Conservation (phyloP, 2,113 vertebrate genomes). For the Chiloscyllium plagiosum region DNA sequence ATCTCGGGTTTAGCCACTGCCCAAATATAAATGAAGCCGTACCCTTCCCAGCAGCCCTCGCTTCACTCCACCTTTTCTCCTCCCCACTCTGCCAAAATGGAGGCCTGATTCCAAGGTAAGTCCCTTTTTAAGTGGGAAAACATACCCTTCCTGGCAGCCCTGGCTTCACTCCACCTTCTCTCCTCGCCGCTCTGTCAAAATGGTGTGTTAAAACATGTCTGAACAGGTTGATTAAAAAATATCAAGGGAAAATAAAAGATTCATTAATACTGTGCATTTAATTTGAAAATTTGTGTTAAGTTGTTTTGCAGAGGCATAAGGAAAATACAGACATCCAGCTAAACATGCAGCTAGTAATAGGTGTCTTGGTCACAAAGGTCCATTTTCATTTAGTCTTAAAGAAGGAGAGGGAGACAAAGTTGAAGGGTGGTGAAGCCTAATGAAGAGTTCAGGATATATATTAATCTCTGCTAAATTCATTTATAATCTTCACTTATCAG, state of each 20-base stretch:
- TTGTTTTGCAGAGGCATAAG: not conserved
- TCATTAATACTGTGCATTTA: not conserved
- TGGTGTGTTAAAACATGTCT: no score
- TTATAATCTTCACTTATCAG: not conserved
- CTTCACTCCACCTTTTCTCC: no score
- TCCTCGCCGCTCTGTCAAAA: no score
- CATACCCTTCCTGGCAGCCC: no score
- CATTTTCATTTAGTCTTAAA: not conserved
- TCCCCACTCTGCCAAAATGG: no score
- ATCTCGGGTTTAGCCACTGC: no score
- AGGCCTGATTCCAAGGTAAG: no score
- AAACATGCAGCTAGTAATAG: not conserved
- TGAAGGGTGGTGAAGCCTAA: not conserved
- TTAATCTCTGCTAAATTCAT: not conserved
- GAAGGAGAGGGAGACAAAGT: not conserved
- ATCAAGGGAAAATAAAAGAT: not conserved
- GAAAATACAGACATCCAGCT: not conserved
- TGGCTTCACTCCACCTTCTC: no score
- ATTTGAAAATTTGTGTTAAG: not conserved
- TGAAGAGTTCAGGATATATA: not conserved
- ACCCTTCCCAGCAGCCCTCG: no score
- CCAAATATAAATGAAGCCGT: no score
- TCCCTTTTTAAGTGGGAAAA: no score
- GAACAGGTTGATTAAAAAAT: no score
- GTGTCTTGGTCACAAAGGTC: not conserved